Evolutionary conservation across 2,113 vertebrate genomes (phyloP), one percentile per base, ranked within the genome.

Genomic region (Colaptes auratus): DNA sequence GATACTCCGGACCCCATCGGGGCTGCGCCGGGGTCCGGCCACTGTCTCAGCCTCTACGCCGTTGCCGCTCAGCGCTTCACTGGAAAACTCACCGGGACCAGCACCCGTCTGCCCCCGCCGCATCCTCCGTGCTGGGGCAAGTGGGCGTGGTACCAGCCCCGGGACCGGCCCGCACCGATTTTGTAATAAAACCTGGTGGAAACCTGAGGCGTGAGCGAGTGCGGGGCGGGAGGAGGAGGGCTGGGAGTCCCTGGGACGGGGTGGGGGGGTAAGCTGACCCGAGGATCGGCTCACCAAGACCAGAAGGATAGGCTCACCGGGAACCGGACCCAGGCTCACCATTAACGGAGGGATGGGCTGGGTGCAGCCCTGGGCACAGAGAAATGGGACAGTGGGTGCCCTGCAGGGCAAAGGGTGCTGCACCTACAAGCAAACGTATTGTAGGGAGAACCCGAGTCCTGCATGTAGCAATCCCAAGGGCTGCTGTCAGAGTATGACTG

Each of bases 21-120:
- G 23, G 80, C 70, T 27, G 64, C 55, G 3, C 36, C 53, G 30
- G n/a, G 44, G 6, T 56, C 66, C 66, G 6, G 65, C n/a, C 58
- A 0, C 69, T 9, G 9, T 42, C 70, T 55, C 35, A 11, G 69
- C 35, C 58, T 6, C 73, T 10, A 4, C 23, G 0, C 56, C 6
- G 11, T 1, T 7, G 20, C 36, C 25, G 2, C 6, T 33, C 24
- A 21, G 64, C 7, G 5, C n/a, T 9, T 28, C 60, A 8, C 42
- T 24, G 58, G 61, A 6, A 24, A 73, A 65, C 97, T 98, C 93
- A 98, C 98, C 25, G 98, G 94, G 95, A 96, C 72, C 70, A 23
- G 73, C 56, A 52, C 56, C 35, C 42, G 48, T 98, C 89, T 91
- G 98, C 81, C 98, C 98, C 97, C 98, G 97, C 85, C 97, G 97